These are phyloP conservation scores for Helicoverpa assulta DNA, from an alignment of 2,888 invertebrate genomes.

Conservation along the genomic window DNA sequence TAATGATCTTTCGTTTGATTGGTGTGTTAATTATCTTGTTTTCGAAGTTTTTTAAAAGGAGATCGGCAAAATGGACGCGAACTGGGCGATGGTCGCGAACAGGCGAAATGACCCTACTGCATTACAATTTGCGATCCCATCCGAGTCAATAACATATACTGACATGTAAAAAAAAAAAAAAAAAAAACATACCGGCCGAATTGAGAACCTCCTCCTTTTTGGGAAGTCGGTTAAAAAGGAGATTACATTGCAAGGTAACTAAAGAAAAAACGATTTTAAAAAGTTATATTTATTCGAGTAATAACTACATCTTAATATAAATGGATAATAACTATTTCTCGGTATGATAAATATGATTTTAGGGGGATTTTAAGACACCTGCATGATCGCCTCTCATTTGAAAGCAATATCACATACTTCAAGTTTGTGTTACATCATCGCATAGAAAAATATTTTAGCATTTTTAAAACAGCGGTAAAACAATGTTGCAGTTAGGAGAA, in stretches of 20 bases:
- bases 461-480: slow-evolving; percentile 76
- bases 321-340: slow-evolving; percentile 89
- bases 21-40: too few species aligned
- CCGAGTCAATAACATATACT: too few species aligned
- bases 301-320: slow-evolving; percentile 90
- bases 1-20: too few species aligned
- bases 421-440: slow-evolving; percentile 77
- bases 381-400: slow-evolving; percentile 77
- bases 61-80: too few species aligned
- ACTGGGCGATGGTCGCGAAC: too few species aligned
- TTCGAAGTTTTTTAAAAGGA: too few species aligned
- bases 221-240: too few species aligned
- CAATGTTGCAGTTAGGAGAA: slow-evolving; percentile 75
- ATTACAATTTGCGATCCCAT: too few species aligned
- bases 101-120: too few species aligned
- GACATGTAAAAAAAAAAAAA: too few species aligned
- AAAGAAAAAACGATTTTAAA: slow-evolving; percentile 80
- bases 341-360: slow-evolving; percentile 89
- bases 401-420: slow-evolving; percentile 86
- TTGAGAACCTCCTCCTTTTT: too few species aligned
- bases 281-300: slow-evolving; percentile 91
- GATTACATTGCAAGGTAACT: slow-evolving; percentile 4
- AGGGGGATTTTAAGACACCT: slow-evolving; percentile 84
- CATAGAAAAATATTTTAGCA: slow-evolving; percentile 85
- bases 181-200: too few species aligned